Evolutionary conservation across 2,797 vertebrate genomes (phyloP), one percentile per base, ranked within the genome.

Genomic region (Bucorvus abyssinicus): DNA sequence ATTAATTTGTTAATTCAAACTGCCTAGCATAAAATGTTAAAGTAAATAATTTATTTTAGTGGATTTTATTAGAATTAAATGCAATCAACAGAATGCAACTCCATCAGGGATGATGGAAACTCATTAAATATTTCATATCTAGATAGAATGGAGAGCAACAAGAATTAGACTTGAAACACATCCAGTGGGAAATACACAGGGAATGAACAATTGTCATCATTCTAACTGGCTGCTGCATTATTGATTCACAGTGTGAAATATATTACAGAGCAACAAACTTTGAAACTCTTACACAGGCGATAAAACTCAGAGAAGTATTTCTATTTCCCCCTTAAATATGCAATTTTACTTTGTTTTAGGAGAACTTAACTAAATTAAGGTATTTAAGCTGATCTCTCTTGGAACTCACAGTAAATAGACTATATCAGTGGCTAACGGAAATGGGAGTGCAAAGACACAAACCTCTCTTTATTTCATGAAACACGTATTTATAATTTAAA

Each of bases 301-400:
- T 27, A 83, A 88, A 94, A 79, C 42, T 82, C 89, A 53, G 45
- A 91, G 30, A 96, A 97, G 95, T 82, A 83, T 12, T 82, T 56
- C 14, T 44, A 8, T 56, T 71, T 82, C 23, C 71, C 61, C 75
- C 94, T 96, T 94, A 84, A 45, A 80, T 75, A 45, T 85, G 83
- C 53, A 34, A 67, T 95, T 96, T 61, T 91, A 88, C 73, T 76
- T 95, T 84, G 83, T 92, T 95, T 93, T 84, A 86, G 77, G 82
- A 94, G 63, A 95, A 89, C 47, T 69, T 94, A 90, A 87, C 68
- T 73, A 97, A 95, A 95, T 95, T 92, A 96, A 96, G 69, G 59
- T 93, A 80, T 92, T 97, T 93, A 96, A 95, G 71, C 40, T 44
- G 7, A 63, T 69, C 47, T 70, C 52, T 83, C 70, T 75, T 87